phyloP scores from a whole-genome alignment of 2,888 invertebrate species.

The Drosophila suboccidentalis region DNA sequence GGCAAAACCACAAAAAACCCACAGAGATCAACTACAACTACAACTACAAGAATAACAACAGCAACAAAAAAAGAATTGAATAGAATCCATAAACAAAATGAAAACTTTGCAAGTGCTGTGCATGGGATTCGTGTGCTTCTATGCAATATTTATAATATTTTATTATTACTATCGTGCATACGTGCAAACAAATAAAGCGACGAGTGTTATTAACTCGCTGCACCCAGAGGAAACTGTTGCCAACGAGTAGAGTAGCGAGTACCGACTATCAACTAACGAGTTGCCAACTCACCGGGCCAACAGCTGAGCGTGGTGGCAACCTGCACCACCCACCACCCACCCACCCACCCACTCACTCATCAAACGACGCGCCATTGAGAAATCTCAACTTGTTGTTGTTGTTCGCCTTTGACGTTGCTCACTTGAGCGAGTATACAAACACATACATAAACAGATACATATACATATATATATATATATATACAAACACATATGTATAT shows the following conservation, averaged over 20 bases:
- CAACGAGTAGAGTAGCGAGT: slow-evolving; percentile 5
- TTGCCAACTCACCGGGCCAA: slow-evolving; percentile 33
- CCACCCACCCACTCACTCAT: slow-evolving; percentile 56
- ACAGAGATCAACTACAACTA: slow-evolving; percentile 28
- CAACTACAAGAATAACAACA: slow-evolving; percentile 1
- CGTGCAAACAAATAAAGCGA: slow-evolving; percentile 41
- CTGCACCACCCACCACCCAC: slow-evolving; percentile 47
- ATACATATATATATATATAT: background rate
- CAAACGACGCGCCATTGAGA: slow-evolving; percentile 70
- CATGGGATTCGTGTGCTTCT: slow-evolving; percentile 72
- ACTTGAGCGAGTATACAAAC: slow-evolving; percentile 14
- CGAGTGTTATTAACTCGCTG: slow-evolving; percentile 20
- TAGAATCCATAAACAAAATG: slow-evolving; percentile 44
- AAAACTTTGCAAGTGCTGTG: slow-evolving; percentile 68
- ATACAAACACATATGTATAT: slow-evolving; percentile 28
- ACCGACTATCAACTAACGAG: slow-evolving; percentile 10
- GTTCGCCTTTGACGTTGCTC: slow-evolving; percentile 62
- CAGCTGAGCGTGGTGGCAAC: slow-evolving; percentile 66
- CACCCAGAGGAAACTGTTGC: background rate
- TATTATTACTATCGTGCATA: slow-evolving; percentile 79
- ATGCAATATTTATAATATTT: slow-evolving; percentile 77
- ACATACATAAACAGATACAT: slow-evolving; percentile 14
- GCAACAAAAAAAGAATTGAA: slow-evolving; percentile 14
- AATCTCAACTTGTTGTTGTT: slow-evolving; percentile 45
- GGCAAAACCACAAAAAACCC: slow-evolving; percentile 54